These are phyloP conservation scores for Phymanthus crucifer DNA, from an alignment of 92 coral and sea anemone genomes.

Conservation along the genomic window DNA sequence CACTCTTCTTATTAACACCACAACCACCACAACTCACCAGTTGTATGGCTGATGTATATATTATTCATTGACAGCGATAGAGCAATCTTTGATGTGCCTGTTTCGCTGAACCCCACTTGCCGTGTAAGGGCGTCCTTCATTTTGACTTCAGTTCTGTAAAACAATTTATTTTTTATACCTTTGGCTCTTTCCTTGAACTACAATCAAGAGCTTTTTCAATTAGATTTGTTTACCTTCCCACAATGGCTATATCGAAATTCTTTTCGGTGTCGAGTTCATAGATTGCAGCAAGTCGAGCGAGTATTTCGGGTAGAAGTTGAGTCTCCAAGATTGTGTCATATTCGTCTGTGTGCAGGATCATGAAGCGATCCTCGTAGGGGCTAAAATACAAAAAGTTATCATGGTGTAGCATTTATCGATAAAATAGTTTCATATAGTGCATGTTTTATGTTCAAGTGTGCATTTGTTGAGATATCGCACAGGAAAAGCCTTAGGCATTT, in stretches of 20 bases:
- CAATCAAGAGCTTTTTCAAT: background rate
- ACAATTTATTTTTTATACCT: too few species aligned
- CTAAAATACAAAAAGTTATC: constrained; percentile 54
- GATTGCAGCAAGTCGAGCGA: constrained; percentile 54
- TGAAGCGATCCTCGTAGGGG: constrained; percentile 68
- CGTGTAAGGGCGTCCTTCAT: constrained; percentile 53
- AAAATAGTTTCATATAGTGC: too few species aligned
- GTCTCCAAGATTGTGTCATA: constrained; percentile 71
- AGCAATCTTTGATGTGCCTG: constrained; percentile 44
- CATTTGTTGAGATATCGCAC: too few species aligned
- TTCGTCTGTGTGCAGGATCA: constrained; percentile 57
- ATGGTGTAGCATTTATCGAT: too few species aligned
- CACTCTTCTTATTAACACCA: too few species aligned
- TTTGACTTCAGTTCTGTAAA: constrained; percentile 41
- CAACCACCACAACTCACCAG: too few species aligned
- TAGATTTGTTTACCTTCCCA: background rate
- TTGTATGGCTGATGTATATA: constrained; percentile 52
- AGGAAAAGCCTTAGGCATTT: too few species aligned
- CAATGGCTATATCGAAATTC: background rate
- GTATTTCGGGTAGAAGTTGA: constrained; percentile 46
- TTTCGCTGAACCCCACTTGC: constrained; percentile 39
- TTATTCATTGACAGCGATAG: constrained; percentile 45
- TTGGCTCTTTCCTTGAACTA: too few species aligned
- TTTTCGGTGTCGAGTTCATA: constrained; percentile 39
- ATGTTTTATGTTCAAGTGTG: too few species aligned